Base-by-base conservation (phyloP, 2,113 vertebrate genomes). In the human region DNA sequence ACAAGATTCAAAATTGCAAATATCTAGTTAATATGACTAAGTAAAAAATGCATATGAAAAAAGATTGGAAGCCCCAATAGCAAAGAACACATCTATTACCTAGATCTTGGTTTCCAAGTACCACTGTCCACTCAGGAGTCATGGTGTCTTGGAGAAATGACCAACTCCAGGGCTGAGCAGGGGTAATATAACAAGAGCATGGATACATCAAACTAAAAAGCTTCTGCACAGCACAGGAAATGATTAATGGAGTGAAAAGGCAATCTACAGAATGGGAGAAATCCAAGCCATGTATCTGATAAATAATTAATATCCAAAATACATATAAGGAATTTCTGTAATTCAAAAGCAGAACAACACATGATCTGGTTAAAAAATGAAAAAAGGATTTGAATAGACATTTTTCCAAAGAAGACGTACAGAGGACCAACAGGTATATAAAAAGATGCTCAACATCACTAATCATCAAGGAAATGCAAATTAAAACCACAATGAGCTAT, bases 21-120 rank as follows among this genome's bases (percentile, higher is more conserved):
- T 78, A 18, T 61, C 48, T 68, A 23, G 48, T 89, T 27, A 68
- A 72, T 50, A 64, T 93, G 81, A 78, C 43, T 57, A n/a, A 82
- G 17, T 78, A 73, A 79, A 80, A 83, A 84, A 73, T 45, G 38
- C 38, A 38, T 45, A 79, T 68, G 82, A 57, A 61, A 81, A 81
- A 76, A 48, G 40, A 80, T 59, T 57, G 35, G 32, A 93, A 88
- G 55, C 35, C 30, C 6, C n/a, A 45, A 4, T 68, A 84, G 87
- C 70, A 89, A 93, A 88, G 43, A 82, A 8, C 32, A 72, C 18
- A 92, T 12, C 61, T 45, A 27, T 13, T 75, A 35, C 45, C 70
- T 93, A 30, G 23, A 84, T 93, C 59, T 90, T 93, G 76, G 45
- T 91, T 95, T 88, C 68, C 90, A 59, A 93, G 94, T 83, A 48